Percentiles rank a stretch among this genome's conserved stretches.
Conservation (phyloP, 1,140 invertebrate genomes). For the Drosophila equinoxialis region DNA sequence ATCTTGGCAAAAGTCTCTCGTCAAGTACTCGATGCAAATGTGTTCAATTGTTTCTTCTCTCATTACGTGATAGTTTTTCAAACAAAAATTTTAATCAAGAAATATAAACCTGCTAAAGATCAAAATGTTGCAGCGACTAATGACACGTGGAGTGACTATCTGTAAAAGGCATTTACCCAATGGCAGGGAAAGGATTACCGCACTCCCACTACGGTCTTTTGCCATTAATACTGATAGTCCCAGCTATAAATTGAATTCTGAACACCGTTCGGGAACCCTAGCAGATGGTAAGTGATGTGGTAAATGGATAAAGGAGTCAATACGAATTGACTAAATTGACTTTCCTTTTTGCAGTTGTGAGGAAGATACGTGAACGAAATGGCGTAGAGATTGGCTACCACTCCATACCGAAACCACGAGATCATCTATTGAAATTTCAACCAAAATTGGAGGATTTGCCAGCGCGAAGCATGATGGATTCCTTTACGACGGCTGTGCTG, state of each 20-base stretch:
- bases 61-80: constrained; percentile 10
- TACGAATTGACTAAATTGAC: neutral
- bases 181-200: neutral
- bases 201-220: neutral
- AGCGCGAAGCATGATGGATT: constrained; percentile 86
- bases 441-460: constrained; percentile 82
- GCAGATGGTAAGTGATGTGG: constrained; percentile 30
- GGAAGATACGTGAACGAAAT: constrained; percentile 47
- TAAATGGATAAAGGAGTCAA: neutral
- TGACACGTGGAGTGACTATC: constrained; percentile 4
- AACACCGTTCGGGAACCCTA: constrained; percentile 46
- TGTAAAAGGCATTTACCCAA: neutral
- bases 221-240: neutral
- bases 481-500: constrained; percentile 87
- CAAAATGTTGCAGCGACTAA: constrained; percentile 22
- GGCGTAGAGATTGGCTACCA: constrained; percentile 67
- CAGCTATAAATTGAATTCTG: constrained; percentile 22
- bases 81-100: neutral
- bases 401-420: constrained; percentile 61
- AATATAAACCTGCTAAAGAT: neutral
- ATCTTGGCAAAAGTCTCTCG: neutral
- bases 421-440: constrained; percentile 68
- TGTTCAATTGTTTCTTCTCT: neutral
- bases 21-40: neutral
- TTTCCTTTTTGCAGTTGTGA: constrained; percentile 35